phyloP scores from a whole-genome alignment of 2,888 invertebrate species.

The Acleris cristana region DNA sequence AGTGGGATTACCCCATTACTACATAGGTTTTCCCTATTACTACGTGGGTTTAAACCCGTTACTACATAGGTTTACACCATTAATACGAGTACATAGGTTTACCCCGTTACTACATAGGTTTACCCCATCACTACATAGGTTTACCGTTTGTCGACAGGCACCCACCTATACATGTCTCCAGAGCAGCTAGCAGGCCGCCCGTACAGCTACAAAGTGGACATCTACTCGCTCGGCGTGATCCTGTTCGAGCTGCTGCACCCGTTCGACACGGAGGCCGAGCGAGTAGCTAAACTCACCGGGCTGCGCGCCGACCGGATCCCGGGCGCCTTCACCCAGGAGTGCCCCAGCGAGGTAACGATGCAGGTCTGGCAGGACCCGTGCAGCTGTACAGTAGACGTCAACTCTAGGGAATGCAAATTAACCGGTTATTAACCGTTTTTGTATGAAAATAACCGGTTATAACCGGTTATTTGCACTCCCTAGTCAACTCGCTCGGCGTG shows the following conservation, averaged over 20 bases:
- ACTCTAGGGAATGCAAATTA: too few relatives aligned
- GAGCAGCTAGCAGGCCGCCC: constrained; percentile 91
- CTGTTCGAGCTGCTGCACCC: constrained; percentile 96
- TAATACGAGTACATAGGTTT: too few relatives aligned
- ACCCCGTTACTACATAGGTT: too few relatives aligned
- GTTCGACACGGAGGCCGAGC: constrained; percentile 96
- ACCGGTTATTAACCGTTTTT: too few relatives aligned
- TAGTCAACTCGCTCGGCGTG: not conserved
- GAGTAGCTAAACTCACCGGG: constrained; percentile 86
- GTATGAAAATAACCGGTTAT: too few relatives aligned
- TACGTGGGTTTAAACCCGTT: too few relatives aligned
- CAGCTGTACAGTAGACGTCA: not conserved
- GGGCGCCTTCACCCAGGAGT: constrained; percentile 84
- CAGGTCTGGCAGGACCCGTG: not conserved
- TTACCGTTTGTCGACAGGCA: constrained; percentile 84
- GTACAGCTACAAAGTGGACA: constrained; percentile 96
- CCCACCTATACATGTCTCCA: constrained; percentile 98
- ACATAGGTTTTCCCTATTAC: too few relatives aligned
- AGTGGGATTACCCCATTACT: too few relatives aligned
- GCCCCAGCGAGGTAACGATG: constrained; percentile 87
- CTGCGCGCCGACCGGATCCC: constrained; percentile 89
- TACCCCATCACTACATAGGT: not conserved
- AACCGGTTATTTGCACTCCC: too few relatives aligned
- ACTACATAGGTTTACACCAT: too few relatives aligned
- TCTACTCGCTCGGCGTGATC: constrained; percentile 96